phyloP scores from a whole-genome alignment of 2,888 invertebrate species.

The Nasonia oneida region DNA sequence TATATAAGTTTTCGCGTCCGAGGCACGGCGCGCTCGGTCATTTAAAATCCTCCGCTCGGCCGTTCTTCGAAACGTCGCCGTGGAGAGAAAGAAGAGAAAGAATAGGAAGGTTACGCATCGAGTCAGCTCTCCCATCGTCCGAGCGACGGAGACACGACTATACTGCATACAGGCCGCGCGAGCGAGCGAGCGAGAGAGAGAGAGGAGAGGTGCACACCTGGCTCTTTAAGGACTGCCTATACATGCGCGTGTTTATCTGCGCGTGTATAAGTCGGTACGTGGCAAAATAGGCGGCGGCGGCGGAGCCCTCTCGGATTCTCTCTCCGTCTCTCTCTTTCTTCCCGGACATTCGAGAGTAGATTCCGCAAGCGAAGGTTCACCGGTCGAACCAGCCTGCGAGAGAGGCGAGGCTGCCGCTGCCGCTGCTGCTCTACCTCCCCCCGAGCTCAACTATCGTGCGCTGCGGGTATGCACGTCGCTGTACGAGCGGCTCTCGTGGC shows the following conservation, averaged over 20 bases:
- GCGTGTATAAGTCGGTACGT: conserved; percentile 17
- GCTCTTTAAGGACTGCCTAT: conserved; percentile 49
- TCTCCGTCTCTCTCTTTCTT: conserved; percentile 20
- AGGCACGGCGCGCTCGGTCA: too few relatives aligned
- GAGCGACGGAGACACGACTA: neutral
- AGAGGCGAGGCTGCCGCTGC: neutral
- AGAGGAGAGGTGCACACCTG: conserved; percentile 50
- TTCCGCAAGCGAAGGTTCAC: conserved; percentile 40
- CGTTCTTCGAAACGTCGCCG: neutral
- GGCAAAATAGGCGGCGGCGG: conserved; percentile 34
- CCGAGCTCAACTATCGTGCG: neutral
- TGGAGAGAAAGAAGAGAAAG: conserved; percentile 2
- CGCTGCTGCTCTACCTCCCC: neutral
- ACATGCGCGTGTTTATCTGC: conserved; percentile 7
- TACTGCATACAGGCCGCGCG: neutral
- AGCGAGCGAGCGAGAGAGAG: neutral
- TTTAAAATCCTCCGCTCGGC: too few relatives aligned
- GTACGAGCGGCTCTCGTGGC: neutral
- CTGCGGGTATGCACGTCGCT: neutral
- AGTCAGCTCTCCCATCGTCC: conserved; percentile 26
- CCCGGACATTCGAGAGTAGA: conserved; percentile 16
- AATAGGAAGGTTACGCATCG: conserved; percentile 40
- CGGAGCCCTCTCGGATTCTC: neutral
- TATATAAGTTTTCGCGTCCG: too few relatives aligned
- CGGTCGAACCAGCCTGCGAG: neutral